These are phyloP conservation scores for Sander lucioperca DNA, from an alignment of 2,113 vertebrate genomes.

Conservation along the genomic window DNA sequence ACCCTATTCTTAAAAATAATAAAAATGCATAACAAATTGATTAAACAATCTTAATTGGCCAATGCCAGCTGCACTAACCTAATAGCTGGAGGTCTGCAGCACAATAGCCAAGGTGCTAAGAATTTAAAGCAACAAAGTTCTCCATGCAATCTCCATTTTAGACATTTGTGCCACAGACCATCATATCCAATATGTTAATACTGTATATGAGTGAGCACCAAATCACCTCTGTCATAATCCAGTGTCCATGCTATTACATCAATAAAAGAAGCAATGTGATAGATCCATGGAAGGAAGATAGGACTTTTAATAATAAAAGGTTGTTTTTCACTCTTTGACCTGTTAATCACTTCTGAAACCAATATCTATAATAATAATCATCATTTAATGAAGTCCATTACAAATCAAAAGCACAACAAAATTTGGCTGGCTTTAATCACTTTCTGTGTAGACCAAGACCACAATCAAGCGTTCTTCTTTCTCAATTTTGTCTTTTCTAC, in stretches of 20 bases:
- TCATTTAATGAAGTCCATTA: neutral
- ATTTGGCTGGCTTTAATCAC: neutral
- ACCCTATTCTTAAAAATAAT: neutral
- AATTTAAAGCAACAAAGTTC: neutral
- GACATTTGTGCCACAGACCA: neutral
- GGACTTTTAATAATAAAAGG: neutral
- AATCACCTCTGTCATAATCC: conserved; percentile 1
- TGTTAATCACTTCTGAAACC: neutral
- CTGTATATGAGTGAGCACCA: neutral
- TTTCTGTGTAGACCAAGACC: neutral
- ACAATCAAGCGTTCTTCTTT: neutral
- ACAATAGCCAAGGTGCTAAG: neutral
- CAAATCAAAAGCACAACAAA: neutral
- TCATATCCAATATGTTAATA: conserved; percentile 2
- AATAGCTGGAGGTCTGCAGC: neutral
- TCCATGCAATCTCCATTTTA: neutral
- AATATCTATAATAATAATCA: neutral
- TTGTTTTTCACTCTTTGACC: neutral
- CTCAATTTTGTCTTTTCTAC: neutral
- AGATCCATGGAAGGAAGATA: neutral
- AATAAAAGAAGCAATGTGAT: neutral
- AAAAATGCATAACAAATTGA: neutral
- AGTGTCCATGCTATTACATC: neutral
- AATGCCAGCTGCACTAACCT: neutral
- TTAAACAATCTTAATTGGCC: neutral